Evolutionary conservation across 2,797 vertebrate genomes (phyloP).

Genomic region (Halcyon chelicuti): DNA sequence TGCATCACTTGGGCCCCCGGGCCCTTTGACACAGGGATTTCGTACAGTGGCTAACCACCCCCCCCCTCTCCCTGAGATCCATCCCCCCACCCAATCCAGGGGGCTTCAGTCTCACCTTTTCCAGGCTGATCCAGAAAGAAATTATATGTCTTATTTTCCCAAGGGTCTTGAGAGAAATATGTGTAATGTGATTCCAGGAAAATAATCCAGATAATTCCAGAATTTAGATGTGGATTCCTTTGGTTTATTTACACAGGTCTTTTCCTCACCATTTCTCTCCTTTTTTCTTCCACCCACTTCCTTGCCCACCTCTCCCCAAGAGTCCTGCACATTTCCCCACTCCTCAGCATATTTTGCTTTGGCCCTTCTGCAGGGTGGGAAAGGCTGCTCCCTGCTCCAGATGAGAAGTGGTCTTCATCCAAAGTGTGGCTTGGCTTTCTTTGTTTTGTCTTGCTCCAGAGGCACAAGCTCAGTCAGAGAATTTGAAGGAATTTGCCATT

Average conservation of each 20-base stretch:
- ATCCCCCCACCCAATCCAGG: constrained; percentile 26
- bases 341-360: not conserved
- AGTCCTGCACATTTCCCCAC: not conserved
- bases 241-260: not conserved
- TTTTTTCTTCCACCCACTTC: not conserved
- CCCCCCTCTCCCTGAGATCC: constrained; percentile 15
- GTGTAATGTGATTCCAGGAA: not conserved
- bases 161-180: not conserved
- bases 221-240: not conserved
- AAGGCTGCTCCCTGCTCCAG: not conserved
- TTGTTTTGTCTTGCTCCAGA: not conserved
- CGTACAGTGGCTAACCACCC: constrained; percentile 58
- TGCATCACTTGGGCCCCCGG: constrained; percentile 76
- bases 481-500: not conserved
- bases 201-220: constrained; percentile 12
- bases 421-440: not conserved
- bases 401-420: not conserved
- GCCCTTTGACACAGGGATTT: constrained; percentile 76
- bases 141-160: not conserved
- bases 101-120: constrained; percentile 11
- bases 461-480: not conserved
- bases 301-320: not conserved
- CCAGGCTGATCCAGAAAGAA: constrained; percentile 24
- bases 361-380: not conserved
- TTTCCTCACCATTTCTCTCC: not conserved